A percentile compares a stretch with the other conserved stretches of the same genome.
Conservation (phyloP, 2,797 vertebrate genomes). For the Hemibagrus guttatus region DNA sequence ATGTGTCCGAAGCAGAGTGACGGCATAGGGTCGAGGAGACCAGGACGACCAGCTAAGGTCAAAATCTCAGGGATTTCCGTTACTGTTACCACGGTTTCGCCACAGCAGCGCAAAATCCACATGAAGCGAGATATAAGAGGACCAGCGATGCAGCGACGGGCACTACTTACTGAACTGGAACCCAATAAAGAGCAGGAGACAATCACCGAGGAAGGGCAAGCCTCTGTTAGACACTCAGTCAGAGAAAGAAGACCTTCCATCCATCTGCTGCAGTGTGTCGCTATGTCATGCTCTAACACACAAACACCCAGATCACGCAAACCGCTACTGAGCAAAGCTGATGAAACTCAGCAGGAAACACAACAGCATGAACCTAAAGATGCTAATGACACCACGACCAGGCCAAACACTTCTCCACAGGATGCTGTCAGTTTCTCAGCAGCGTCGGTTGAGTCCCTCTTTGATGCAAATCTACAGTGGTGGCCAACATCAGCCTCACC, state of each 20-base stretch:
- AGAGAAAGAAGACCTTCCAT: slow-evolving; percentile 86
- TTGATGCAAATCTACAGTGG: slow-evolving; percentile 84
- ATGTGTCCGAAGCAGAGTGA: slow-evolving; percentile 78
- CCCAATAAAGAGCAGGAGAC: slow-evolving; percentile 70
- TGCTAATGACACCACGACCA: slow-evolving; percentile 56
- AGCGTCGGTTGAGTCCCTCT: slow-evolving; percentile 83
- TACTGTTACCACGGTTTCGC: slow-evolving; percentile 85
- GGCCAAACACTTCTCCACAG: slow-evolving; percentile 63
- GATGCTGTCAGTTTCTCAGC: slow-evolving; percentile 70
- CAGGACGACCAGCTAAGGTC: slow-evolving; percentile 91
- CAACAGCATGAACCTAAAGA: slow-evolving; percentile 58
- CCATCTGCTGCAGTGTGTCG: slow-evolving; percentile 86
- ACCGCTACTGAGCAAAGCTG: slow-evolving; percentile 82
- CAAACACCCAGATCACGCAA: slow-evolving; percentile 84
- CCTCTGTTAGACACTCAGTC: slow-evolving; percentile 81
- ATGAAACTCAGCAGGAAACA: slow-evolving; percentile 69
- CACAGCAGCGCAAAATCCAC: slow-evolving; percentile 86
- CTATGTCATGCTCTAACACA: slow-evolving; percentile 81
- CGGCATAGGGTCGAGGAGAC: slow-evolving; percentile 79
- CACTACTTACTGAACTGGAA: slow-evolving; percentile 63
- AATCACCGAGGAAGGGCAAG: slow-evolving; percentile 58
- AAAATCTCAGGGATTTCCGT: slow-evolving; percentile 95
- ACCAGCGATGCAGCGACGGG: slow-evolving; percentile 47
- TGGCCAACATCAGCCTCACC: slow-evolving; percentile 86
- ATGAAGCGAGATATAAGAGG: slow-evolving; percentile 77